Base-by-base conservation (phyloP, 2,113 vertebrate genomes). In the Cercocebus atys region DNA sequence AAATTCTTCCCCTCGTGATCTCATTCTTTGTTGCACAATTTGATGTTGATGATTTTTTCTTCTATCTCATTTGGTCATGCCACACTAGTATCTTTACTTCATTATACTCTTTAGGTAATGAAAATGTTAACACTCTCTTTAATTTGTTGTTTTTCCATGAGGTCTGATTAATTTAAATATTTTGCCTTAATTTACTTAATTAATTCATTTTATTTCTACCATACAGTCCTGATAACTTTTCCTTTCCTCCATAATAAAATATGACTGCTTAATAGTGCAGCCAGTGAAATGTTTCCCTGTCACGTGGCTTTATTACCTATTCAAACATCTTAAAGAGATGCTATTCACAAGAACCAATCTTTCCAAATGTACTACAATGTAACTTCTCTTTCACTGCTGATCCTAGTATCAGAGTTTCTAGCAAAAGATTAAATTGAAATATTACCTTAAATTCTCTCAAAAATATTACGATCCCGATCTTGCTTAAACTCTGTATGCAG, bases 101-200 rank as follows among this genome's bases (percentile, higher is more conserved):
- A 88, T 25, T 27, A 14, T 40, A 57, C 16, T 83, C 66, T 91
- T 88, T 40, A 94, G 83, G 12, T 83, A 83, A 83, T 50, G 6
- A 96, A 87, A 88, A 83, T 61, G 47, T 83, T 86, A 87, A 45
- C 11, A 59, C 70, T 83, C 68, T 72, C 40, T 32, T 86, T 93
- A 45, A 80, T 86, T 79, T 61, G 27, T 94, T 68, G 64, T 94
- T 91, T 88, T 66, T 83, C 55, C 43, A 76, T 16, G 40, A 94
- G 47, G 38, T 55, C 38, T 83, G 32, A 70, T 78, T 92, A 78
- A 88, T 43, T 40, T 82, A 22, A 96, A 57, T 75, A 83, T 82
- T 90, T 87, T 38, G 27, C 35, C n/a, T 11, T 38, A 85, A 86
- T 80, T 38, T 86, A 66, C 7, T 57, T 87, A 91, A 81, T 50